phyloP scores from a whole-genome alignment of 2,888 invertebrate genomes.

The Pardosa pseudoannulata region DNA sequence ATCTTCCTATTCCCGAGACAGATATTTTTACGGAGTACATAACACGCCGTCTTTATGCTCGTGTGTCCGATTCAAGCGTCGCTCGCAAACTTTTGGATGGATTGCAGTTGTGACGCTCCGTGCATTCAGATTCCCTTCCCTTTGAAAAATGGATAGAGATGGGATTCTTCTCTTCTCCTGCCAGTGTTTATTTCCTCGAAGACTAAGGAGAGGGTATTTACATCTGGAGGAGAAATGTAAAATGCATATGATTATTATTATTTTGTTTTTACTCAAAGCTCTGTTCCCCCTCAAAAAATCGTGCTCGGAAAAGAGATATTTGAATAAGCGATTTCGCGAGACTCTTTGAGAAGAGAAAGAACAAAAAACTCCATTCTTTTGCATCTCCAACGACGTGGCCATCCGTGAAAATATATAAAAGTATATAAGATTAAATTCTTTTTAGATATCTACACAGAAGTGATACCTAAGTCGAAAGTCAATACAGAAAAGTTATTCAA shows the following conservation, averaged over 20 bases:
- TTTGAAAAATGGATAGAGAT: slow-evolving; percentile 8
- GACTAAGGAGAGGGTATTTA: neutral
- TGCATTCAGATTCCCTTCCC: neutral
- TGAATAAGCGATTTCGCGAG: neutral
- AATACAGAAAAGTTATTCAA: no score
- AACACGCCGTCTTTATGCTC: neutral
- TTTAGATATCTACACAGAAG: no score
- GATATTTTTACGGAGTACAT: neutral
- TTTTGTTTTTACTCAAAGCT: neutral
- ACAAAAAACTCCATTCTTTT: neutral
- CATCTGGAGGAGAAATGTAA: neutral
- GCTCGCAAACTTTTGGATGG: neutral
- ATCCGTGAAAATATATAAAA: no score
- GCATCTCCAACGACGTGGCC: no score
- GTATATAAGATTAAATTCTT: no score
- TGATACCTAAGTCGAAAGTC: no score
- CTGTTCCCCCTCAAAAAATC: neutral
- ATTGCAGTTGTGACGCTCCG: neutral
- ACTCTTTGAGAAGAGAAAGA: neutral
- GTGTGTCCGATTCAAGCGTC: no score
- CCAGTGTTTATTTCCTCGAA: neutral
- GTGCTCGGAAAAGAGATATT: neutral
- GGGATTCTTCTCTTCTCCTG: neutral
- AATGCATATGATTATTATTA: slow-evolving; percentile 15
- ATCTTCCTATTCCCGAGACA: neutral